phyloP scores from a whole-genome alignment of 2,113 vertebrate species.

The Diadophis punctatus region DNA sequence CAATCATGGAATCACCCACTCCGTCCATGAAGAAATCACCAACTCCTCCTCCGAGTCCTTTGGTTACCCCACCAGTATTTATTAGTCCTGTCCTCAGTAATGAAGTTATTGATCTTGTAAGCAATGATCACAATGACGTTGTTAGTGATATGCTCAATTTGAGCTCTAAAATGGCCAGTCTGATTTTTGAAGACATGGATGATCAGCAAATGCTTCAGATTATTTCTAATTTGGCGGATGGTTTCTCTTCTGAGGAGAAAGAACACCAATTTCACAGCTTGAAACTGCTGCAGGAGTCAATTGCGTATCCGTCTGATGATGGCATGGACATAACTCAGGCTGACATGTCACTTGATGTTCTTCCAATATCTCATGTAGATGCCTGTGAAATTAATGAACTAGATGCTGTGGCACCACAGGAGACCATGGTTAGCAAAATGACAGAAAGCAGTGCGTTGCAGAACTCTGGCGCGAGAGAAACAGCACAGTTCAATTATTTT shows the following conservation, averaged over 20 bases:
- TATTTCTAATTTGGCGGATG: background rate
- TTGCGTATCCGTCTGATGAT: background rate
- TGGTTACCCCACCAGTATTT: background rate
- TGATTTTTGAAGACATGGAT: background rate
- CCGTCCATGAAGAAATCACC: slow-evolving; percentile 44
- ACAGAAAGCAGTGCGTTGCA: background rate
- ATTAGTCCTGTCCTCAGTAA: background rate
- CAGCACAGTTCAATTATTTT: fast-evolving
- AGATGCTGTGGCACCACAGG: background rate
- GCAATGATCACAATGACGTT: slow-evolving; percentile 38
- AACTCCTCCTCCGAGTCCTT: background rate
- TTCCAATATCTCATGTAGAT: background rate
- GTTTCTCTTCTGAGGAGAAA: background rate
- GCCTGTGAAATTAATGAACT: background rate
- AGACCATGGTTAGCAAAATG: background rate
- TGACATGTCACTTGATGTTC: background rate
- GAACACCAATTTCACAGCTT: background rate
- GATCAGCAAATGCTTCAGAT: background rate
- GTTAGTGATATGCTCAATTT: background rate
- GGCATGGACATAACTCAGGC: background rate
- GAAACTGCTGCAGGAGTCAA: background rate
- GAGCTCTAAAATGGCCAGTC: background rate
- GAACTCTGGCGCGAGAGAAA: background rate
- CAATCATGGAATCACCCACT: slow-evolving; percentile 24
- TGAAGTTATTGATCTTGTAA: slow-evolving; percentile 41